Base-by-base conservation (phyloP, 2,113 vertebrate genomes). In the Tichodroma muraria region DNA sequence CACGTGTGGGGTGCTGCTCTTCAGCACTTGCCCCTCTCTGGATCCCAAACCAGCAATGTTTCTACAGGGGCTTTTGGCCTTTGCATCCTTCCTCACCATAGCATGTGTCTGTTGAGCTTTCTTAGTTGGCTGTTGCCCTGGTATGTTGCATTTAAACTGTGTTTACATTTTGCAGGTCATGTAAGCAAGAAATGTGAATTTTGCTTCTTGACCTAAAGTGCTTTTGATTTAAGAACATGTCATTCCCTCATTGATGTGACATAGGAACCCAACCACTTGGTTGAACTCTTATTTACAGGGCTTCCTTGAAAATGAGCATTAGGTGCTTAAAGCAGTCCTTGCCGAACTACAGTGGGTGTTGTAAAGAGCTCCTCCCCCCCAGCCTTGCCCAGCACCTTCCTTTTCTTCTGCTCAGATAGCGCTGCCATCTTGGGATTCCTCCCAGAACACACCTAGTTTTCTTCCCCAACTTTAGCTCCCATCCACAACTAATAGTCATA, bases 401-500 rank as follows among this genome's bases (percentile, higher is more conserved):
- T 71, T 60, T 56, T 40, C 18, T 59, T 59, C 42, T 78, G 30
- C 60, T 78, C 45, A 47, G 47, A 6, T 11, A 45, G 35, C 1
- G 7, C 70, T 82, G 42, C 45, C 20, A 11, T 25, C 45, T 57
- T 57, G n/a, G 52, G 47, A 47, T 73, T 57, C 64, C 24, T 80
- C 44, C 75, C 76, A 66, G 28, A 81, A 52, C 0, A 1, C 27
- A 59, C 17, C 25, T 22, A 4, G 5, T 21, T 79, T 73, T 50
- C 38, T 77, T 73, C 18, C 59, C 75, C 56, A 42, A 2, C 25
- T 31, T 20, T 25, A 76, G 9, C 35, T 77, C 30, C 37, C 17
- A 14, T 10, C 50, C 30, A 35, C 33, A 92, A 5, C 35, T 71
- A n/a, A 37, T 70, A 0, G 28, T 33, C 0, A 0, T 35, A 35